Base-by-base conservation (phyloP, 2,888 invertebrate genomes). In the Rhamnusium bicolor region DNA sequence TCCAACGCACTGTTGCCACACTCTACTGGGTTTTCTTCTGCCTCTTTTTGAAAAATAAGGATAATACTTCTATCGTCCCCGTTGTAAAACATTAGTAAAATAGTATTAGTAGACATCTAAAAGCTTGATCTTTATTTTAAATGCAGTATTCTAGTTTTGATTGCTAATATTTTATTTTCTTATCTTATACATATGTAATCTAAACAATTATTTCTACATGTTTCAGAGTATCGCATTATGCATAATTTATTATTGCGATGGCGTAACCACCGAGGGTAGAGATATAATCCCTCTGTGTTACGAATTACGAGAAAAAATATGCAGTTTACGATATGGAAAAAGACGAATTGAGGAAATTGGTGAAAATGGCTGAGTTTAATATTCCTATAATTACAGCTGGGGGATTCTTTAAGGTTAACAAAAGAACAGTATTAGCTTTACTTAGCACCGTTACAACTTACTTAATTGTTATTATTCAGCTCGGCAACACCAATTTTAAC, bases 381-480 rank as follows among this genome's bases (percentile, higher is more conserved):
- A 32, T 46, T 5, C 71, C 74, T 0, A 12, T 60, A n/a, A 58
- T 76, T 19, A 58, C 71, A 7, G 72, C 69, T 8, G 71, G 61
- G 8, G 54, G 67, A 16, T 66, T 74, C 14, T 76, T 71, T 32
- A 19, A 46, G 7, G 65, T 76, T 1, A 67, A 67, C 29, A 74
- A 65, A 54, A 51, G 46, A 0, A 72, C 76, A 1, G 32, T 74
- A 29, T 53, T 74, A 10, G 47, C 58, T 14, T 40, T 76, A 5
- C 49, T 72, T 8, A 74, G 63, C 18, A 68, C 68, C 10, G 40
- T 56, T 8, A 49, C 72, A 4, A 74, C 71, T n/a, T 72, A 72
- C 61, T 53, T 74, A 0, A 76, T 80, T 56, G 75, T 76, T 47
- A 65, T 76, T 14, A 67, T 74, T 66, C 76, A 76, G 19, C 51